phyloP scores from a whole-genome alignment of 2,888 invertebrate genomes.

The Trichacis sp. region DNA sequence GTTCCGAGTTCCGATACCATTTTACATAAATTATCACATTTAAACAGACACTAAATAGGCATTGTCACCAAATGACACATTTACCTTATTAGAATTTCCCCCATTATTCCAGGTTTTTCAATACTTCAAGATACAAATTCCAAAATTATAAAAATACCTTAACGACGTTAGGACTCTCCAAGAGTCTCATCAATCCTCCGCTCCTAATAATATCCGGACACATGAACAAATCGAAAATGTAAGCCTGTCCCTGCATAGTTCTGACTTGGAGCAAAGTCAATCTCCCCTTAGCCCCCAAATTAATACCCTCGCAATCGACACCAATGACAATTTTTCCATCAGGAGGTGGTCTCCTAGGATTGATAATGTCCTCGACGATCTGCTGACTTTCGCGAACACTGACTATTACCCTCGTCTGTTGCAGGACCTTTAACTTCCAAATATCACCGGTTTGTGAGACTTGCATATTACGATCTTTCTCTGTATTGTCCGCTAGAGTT shows the following conservation, averaged over 20 bases:
- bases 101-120: no score
- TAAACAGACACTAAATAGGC: no score
- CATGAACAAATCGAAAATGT: constrained; percentile 88
- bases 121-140: not conserved
- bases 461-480: constrained; percentile 71
- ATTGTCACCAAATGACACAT: no score
- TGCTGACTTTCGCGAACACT: constrained; percentile 83
- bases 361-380: constrained; percentile 81
- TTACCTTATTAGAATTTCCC: no score
- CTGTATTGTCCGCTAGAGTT: constrained; percentile 88
- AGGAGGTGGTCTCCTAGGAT: constrained; percentile 62
- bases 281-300: constrained; percentile 89
- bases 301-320: constrained; percentile 94
- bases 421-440: constrained; percentile 85
- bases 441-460: constrained; percentile 74
- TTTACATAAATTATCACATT: no score
- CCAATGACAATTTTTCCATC: constrained; percentile 75
- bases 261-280: constrained; percentile 89
- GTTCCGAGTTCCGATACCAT: no score
- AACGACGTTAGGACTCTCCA: constrained; percentile 84
- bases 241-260: constrained; percentile 84
- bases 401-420: constrained; percentile 85
- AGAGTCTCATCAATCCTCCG: constrained; percentile 82
- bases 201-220: constrained; percentile 83
- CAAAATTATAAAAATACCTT: constrained; percentile 77